Conservation (phyloP, 2,888 invertebrate genomes). For the Trachelus iudaicus region DNA sequence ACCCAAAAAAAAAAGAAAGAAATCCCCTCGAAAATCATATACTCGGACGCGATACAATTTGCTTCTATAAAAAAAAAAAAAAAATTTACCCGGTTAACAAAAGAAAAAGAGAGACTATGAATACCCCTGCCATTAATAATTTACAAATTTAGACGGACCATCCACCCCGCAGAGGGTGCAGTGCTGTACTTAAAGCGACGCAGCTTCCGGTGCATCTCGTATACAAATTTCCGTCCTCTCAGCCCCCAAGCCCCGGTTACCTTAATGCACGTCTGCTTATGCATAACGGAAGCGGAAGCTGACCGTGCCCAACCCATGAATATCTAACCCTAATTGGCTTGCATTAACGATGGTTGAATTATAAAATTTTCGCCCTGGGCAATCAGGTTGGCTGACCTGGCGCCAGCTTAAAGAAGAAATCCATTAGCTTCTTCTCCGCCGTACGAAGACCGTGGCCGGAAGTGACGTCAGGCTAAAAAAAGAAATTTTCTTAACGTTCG, state of each 20-base stretch:
- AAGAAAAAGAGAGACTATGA: no score
- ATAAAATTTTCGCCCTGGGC: background rate
- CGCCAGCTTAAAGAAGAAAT: background rate
- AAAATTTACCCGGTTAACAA: background rate
- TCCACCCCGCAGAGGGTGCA: no score
- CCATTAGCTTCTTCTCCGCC: background rate
- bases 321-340: conserved; percentile 11
- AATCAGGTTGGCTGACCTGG: background rate
- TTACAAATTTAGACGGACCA: background rate
- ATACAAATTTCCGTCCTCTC: background rate
- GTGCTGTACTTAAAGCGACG: background rate
- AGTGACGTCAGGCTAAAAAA: background rate
- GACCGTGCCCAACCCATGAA: conserved; percentile 3
- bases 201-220: background rate
- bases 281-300: background rate
- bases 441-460: background rate
- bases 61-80: background rate
- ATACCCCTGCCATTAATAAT: background rate
- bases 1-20: no score
- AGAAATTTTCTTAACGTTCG: background rate
- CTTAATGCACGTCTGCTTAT: background rate
- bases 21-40: no score
- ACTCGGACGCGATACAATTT: background rate
- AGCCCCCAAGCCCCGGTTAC: background rate
- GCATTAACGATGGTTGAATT: conserved; percentile 8